phyloP scores from a whole-genome alignment of 2,797 vertebrate genomes.

The Acanthiza pusilla region DNA sequence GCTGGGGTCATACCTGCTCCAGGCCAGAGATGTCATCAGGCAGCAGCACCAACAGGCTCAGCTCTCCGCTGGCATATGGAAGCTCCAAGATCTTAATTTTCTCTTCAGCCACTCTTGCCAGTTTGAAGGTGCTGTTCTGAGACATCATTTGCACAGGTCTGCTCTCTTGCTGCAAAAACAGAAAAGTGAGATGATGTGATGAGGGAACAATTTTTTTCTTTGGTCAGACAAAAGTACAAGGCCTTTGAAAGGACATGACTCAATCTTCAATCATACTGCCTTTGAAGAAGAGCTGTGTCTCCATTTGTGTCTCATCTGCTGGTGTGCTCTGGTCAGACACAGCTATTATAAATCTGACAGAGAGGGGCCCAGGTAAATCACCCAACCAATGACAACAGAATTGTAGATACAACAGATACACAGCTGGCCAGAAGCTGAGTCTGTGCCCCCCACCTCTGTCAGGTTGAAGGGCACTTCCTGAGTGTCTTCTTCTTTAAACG shows the following conservation, averaged over 20 bases:
- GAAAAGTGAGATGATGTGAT: not conserved
- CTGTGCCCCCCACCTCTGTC: slow-evolving; percentile 63
- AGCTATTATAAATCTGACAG: not conserved
- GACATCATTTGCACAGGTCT: not conserved
- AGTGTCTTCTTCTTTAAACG: slow-evolving; percentile 74
- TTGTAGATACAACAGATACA: not conserved
- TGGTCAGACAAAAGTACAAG: not conserved
- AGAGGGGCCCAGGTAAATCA: not conserved
- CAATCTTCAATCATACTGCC: not conserved
- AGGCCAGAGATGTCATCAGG: not conserved
- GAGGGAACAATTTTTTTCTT: not conserved
- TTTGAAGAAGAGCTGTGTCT: not conserved
- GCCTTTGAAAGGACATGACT: not conserved
- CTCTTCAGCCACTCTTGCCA: not conserved
- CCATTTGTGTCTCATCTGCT: not conserved
- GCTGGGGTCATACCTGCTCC: not conserved
- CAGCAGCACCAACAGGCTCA: slow-evolving; percentile 21
- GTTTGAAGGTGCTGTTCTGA: not conserved
- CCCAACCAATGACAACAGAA: no score
- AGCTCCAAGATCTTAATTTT: not conserved
- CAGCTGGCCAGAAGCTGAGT: not conserved
- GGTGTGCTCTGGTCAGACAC: not conserved
- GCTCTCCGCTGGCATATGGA: accelerated
- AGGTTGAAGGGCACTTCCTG: slow-evolving; percentile 76
- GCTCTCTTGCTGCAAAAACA: slow-evolving; percentile 5